These are phyloP conservation scores for Theonella swinhoei DNA, from an alignment of 37 sponge, comb jelly and placozoan genomes.

Conservation along the genomic window DNA sequence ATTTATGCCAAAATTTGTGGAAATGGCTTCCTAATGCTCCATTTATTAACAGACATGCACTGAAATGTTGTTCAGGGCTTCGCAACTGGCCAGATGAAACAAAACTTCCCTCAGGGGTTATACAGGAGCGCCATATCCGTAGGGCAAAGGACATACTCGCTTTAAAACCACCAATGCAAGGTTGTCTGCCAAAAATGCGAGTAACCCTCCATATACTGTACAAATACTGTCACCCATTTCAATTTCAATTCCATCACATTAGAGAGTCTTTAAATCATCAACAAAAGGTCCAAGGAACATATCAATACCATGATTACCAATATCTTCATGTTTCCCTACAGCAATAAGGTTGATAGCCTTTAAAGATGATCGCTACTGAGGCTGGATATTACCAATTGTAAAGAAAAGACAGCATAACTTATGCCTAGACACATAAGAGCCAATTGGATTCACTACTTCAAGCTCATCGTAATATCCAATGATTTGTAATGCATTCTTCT, in stretches of 20 bases:
- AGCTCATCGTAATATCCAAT: conserved; percentile 61
- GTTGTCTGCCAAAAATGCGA: conserved; percentile 10
- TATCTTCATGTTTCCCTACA: conserved; percentile 39
- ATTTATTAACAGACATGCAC: neutral
- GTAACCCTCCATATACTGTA: conserved; percentile 2
- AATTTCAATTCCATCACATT: too few species aligned
- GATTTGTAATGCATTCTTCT: conserved; percentile 46
- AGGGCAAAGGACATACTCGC: conserved; percentile 25
- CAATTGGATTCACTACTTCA: conserved; percentile 54
- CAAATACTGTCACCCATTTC: too few species aligned
- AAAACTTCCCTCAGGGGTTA: neutral
- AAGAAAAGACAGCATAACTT: conserved; percentile 52
- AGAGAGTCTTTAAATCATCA: conserved; percentile 37
- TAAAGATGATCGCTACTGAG: conserved; percentile 36
- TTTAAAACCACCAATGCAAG: conserved; percentile 17
- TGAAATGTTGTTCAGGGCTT: neutral
- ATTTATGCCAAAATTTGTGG: conserved; percentile 18
- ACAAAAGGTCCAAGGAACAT: conserved; percentile 34
- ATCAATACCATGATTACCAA: conserved; percentile 44
- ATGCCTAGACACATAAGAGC: conserved; percentile 40
- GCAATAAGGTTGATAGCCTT: conserved; percentile 31
- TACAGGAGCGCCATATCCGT: conserved; percentile 10
- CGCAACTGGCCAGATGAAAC: neutral
- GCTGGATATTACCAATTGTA: conserved; percentile 41
- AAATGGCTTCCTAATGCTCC: neutral